phyloP scores from a whole-genome alignment of 2,113 vertebrate species.

The Bubo blakistoni region DNA sequence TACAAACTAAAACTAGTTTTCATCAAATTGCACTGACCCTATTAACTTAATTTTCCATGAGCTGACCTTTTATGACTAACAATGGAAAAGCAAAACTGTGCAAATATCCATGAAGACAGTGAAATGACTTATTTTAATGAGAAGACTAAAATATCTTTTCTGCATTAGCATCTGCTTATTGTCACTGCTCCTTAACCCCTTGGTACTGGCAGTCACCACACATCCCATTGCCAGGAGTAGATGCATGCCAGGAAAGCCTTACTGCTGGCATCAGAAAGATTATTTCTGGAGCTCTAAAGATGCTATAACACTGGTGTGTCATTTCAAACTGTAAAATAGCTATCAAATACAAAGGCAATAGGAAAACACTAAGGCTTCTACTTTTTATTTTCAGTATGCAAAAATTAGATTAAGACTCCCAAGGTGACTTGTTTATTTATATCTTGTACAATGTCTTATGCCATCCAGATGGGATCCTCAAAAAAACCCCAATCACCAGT shows the following conservation, averaged over 20 bases:
- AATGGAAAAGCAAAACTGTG: conserved; percentile 78
- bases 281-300: conserved; percentile 17
- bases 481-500: neutral
- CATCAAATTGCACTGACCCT: conserved; percentile 79
- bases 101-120: conserved; percentile 79
- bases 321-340: conserved; percentile 25
- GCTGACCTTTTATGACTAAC: conserved; percentile 79
- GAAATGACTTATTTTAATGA: conserved; percentile 78
- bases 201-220: conserved; percentile 8
- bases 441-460: neutral
- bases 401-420: conserved; percentile 8
- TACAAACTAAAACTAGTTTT: conserved; percentile 76
- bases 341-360: neutral
- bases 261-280: conserved; percentile 18
- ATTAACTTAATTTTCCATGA: conserved; percentile 80
- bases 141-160: conserved; percentile 75
- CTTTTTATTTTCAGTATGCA: neutral
- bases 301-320: neutral
- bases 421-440: conserved; percentile 23
- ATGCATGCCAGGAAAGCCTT: neutral
- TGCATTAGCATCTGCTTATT: conserved; percentile 72
- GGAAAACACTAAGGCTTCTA: neutral
- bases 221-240: neutral
- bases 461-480: neutral
- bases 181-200: conserved; percentile 72